Percentiles rank a stretch among this genome's conserved stretches.
Conservation (phyloP, 2,797 vertebrate genomes). For the Sebastes variabilis region DNA sequence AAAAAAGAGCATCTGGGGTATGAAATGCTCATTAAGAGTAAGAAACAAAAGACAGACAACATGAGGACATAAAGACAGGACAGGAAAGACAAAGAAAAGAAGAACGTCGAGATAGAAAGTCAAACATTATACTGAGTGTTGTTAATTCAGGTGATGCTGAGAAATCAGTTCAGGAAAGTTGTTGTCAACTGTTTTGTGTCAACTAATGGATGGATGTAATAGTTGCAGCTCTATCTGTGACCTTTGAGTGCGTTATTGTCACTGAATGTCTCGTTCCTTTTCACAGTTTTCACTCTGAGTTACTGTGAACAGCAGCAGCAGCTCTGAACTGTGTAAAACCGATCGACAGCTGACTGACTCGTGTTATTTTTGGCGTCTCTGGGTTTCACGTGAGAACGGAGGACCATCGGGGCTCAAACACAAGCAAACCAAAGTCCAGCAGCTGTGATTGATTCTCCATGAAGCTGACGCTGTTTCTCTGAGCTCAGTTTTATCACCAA, state of each 20-base stretch:
- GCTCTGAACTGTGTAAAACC: not conserved
- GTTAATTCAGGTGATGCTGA: not conserved
- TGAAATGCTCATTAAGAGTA: not conserved
- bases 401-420: not conserved
- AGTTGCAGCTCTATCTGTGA: not conserved
- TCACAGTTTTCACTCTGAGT: not conserved
- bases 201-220: not conserved
- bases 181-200: not conserved
- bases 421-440: not conserved
- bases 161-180: not conserved
- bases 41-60: too few species aligned
- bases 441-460: not conserved
- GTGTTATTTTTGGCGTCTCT: constrained; percentile 11
- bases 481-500: not conserved
- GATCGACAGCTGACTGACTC: not conserved
- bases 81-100: not conserved
- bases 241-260: not conserved
- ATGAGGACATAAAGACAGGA: too few species aligned
- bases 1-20: not conserved
- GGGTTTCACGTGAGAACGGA: not conserved
- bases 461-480: not conserved
- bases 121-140: not conserved
- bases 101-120: fast-evolving
- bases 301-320: not conserved
- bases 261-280: not conserved